Base-by-base conservation (phyloP, 2,797 vertebrate genomes). In the Poecilia velifera region DNA sequence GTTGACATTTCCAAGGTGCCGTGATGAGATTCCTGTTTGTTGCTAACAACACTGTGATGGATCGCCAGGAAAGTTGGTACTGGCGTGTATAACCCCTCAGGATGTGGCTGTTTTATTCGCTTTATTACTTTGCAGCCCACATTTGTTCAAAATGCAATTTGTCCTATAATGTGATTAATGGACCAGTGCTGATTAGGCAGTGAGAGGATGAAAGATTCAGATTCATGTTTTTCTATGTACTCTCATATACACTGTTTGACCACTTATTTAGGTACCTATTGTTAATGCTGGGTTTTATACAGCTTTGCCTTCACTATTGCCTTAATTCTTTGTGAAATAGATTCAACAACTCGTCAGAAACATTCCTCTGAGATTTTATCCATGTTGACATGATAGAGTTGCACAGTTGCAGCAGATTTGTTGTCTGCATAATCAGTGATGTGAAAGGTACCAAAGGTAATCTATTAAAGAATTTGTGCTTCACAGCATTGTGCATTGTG, bases 51-150 rank as follows among this genome's bases (percentile, higher is more conserved):
- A 1, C 20, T 34, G 45, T 0, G 1, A 74, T 25, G 78, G 49
- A 39, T 28, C 36, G 4, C 14, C 4, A 36, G 59, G 51, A 74
- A 74, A 74, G 22, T 28, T 34, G 47, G 16, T 13, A 31, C 31
- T 55, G 62, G 76, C 75, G 77, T 0, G 55, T 9, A 12, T 46
- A 3, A 76, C 41, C 68, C 68, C 68, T 71, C 22, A 46, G 68
- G 68, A 71, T 45, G 68, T n/a, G 41, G 22, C 68, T 0, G 13
- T 28, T 28, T n/a, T 28, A 18, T n/a, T 28, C 7, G 6, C 68
- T 71, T 71, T 71, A 71, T 46, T 28, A 46, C 68, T 45, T 45
- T 71, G 68, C 41, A 28, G 68, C 25, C 68, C 4, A 43, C 41
- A 46, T 46, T 28, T 43, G 68, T 71, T 45, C 6, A 45, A 45